Evolutionary conservation across 2,797 vertebrate species (phyloP).

Genomic region (Syndactyla subalaris): DNA sequence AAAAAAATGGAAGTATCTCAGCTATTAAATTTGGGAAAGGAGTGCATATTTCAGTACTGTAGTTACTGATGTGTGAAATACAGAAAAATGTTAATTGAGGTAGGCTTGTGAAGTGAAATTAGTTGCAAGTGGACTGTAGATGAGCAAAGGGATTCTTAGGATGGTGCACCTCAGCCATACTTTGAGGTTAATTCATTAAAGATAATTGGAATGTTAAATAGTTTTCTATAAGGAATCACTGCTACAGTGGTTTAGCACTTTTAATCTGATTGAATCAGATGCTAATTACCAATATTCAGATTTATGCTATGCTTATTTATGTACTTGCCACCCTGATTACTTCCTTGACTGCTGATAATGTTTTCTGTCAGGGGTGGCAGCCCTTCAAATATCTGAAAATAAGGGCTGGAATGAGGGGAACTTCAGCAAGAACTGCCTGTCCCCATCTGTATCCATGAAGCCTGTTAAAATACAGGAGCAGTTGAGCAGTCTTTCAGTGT

Average conservation of each 20-base stretch:
- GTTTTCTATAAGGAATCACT: constrained; percentile 15
- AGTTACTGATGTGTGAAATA: constrained; percentile 60
- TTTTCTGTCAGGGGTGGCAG: neutral
- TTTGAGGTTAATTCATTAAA: constrained; percentile 48
- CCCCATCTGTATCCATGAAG: neutral
- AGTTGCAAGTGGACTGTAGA: constrained; percentile 55
- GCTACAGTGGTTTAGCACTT: neutral
- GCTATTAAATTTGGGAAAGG: constrained; percentile 50
- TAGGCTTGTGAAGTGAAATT: constrained; percentile 34
- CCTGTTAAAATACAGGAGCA: neutral
- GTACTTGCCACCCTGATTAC: constrained; percentile 14
- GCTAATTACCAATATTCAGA: constrained; percentile 53
- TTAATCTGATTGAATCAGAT: constrained; percentile 45
- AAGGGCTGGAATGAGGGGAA: neutral
- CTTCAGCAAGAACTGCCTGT: neutral
- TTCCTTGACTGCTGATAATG: constrained; percentile 17
- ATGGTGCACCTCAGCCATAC: constrained; percentile 6
- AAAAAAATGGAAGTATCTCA: constrained; percentile 32
- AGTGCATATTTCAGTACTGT: constrained; percentile 20
- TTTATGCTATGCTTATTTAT: constrained; percentile 49
- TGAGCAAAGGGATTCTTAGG: constrained; percentile 55
- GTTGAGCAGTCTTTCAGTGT: neutral
- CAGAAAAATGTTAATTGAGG: constrained; percentile 62
- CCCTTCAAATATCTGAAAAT: neutral
- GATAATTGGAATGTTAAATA: constrained; percentile 60